Conservation (phyloP, 2,888 invertebrate species). For the Nomada lathburiana region DNA sequence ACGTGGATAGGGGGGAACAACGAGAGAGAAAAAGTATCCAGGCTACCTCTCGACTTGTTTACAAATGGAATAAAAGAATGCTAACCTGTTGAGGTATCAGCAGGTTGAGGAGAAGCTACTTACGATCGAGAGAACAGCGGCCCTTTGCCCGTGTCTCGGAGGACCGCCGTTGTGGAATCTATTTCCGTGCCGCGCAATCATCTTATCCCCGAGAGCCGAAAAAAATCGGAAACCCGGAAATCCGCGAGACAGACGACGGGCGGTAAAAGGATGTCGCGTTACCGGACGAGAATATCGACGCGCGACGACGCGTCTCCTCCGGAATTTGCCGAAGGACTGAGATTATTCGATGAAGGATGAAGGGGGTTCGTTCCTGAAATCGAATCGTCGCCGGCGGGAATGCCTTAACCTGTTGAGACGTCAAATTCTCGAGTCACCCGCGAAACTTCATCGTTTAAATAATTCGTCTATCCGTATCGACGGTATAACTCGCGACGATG, state of each 20-base stretch:
- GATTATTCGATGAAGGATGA: slow-evolving; percentile 30
- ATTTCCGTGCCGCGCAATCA: slow-evolving; percentile 12
- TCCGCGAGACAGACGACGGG: not conserved
- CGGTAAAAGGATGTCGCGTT: slow-evolving; percentile 3
- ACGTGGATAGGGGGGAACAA: not conserved
- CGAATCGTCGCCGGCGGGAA: slow-evolving; percentile 46
- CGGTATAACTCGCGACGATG: not conserved
- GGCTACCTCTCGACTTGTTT: slow-evolving; percentile 46
- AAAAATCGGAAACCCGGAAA: not conserved
- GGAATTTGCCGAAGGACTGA: slow-evolving; percentile 37
- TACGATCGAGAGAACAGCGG: slow-evolving; percentile 43
- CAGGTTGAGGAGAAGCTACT: slow-evolving; percentile 56
- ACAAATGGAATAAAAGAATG: slow-evolving; percentile 45
- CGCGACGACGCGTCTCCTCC: not conserved
- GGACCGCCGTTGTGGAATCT: slow-evolving; percentile 5
- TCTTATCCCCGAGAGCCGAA: too few species aligned
- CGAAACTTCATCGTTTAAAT: slow-evolving; percentile 5
- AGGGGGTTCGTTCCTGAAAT: slow-evolving; percentile 50
- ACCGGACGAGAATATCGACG: slow-evolving; percentile 1
- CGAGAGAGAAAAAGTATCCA: slow-evolving; percentile 34
- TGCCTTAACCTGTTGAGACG: slow-evolving; percentile 58
- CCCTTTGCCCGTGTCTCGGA: not conserved
- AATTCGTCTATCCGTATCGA: not conserved
- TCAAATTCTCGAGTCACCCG: slow-evolving; percentile 15
- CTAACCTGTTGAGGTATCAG: slow-evolving; percentile 61